phyloP scores from a whole-genome alignment of 1,140 invertebrate genomes.

The honey bee (Apis mellifera) region DNA sequence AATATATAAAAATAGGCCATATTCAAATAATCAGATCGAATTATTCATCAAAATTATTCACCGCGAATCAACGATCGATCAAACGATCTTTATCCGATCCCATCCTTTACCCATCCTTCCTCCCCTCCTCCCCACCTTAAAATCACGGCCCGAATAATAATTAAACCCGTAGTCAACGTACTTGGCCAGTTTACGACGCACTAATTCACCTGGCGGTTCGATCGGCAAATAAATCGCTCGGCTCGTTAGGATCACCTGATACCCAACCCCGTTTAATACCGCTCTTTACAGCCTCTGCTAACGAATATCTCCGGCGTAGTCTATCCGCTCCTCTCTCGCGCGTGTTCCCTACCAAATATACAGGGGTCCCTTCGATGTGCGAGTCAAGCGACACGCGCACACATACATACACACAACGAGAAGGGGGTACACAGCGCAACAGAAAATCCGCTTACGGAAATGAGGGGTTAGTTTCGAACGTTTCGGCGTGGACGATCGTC shows the following conservation, averaged over 20 bases:
- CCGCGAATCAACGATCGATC: background rate
- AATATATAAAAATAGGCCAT: too few relatives aligned
- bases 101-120: rapidly evolving
- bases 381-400: too few relatives aligned
- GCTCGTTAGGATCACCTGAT: conserved; percentile 49
- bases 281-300: conserved; percentile 37
- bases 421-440: conserved; percentile 13
- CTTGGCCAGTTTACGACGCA: conserved; percentile 17
- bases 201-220: conserved; percentile 32
- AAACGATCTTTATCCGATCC: background rate
- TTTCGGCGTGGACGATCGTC: conserved; percentile 54
- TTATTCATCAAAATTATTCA: too few relatives aligned
- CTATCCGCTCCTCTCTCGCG: conserved; percentile 12
- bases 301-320: conserved; percentile 39
- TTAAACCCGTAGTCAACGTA: conserved; percentile 21
- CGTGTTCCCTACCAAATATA: background rate
- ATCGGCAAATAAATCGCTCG: conserved; percentile 35
- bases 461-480: conserved; percentile 58
- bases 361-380: too few relatives aligned
- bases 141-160: conserved; percentile 22
- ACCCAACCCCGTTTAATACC: conserved; percentile 42
- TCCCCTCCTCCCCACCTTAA: background rate
- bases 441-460: conserved; percentile 64
- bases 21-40: too few relatives aligned
- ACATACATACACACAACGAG: background rate